phyloP scores from a whole-genome alignment of 2,888 invertebrate genomes.

The Oxyteleia sp. region DNA sequence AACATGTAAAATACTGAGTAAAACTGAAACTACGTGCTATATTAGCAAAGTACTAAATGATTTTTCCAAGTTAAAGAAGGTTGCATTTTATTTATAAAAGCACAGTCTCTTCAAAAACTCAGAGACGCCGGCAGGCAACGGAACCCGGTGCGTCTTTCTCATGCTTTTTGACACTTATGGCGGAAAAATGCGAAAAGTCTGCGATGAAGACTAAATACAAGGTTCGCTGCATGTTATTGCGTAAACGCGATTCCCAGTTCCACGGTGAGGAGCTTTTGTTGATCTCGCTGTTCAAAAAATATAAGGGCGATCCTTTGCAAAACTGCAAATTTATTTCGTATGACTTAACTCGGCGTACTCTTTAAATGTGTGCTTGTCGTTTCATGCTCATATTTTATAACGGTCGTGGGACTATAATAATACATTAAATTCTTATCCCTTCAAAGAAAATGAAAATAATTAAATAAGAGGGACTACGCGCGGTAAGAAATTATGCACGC shows the following conservation, averaged over 20 bases:
- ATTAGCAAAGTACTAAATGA: too few species aligned
- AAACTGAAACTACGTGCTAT: not conserved
- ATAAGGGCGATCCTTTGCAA: conserved; percentile 54
- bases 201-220: conserved; percentile 41
- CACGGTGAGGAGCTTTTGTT: conserved; percentile 64
- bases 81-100: conserved; percentile 47
- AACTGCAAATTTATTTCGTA: conserved; percentile 63
- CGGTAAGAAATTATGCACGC: conserved; percentile 33
- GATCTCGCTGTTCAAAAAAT: conserved; percentile 48
- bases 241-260: conserved; percentile 50
- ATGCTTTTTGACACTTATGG: conserved; percentile 60
- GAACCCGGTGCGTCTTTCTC: conserved; percentile 19
- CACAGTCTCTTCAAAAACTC: conserved; percentile 52
- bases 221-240: conserved; percentile 60
- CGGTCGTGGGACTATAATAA: conserved; percentile 55
- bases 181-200: conserved; percentile 43
- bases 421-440: conserved; percentile 67
- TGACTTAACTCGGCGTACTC: conserved; percentile 39
- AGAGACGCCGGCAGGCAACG: conserved; percentile 46
- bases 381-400: conserved; percentile 46
- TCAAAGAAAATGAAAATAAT: conserved; percentile 70
- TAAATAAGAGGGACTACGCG: conserved; percentile 42
- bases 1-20: conserved; percentile 22
- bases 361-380: conserved; percentile 24
- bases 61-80: conserved; percentile 21